Evolutionary conservation across 2,113 vertebrate species (phyloP).

Genomic region (Mus pahari): DNA sequence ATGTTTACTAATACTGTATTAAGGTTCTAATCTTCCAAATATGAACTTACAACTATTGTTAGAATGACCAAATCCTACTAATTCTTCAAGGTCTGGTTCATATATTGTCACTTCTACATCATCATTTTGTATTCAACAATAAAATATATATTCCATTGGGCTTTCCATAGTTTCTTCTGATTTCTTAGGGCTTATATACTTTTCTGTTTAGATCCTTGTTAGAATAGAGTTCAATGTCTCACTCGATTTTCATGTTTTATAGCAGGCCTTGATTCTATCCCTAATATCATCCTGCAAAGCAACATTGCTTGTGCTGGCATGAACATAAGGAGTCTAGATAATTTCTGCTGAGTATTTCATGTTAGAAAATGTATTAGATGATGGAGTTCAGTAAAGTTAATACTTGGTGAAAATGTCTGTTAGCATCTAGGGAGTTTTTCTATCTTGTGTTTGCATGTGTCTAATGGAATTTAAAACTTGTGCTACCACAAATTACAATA

Average conservation of each 20-base stretch:
- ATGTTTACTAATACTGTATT: background rate
- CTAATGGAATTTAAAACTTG: background rate
- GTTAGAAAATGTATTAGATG: conserved; percentile 22
- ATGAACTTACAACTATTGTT: background rate
- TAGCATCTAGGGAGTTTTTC: background rate
- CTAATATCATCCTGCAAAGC: background rate
- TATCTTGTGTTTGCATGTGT: background rate
- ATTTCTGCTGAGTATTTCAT: background rate
- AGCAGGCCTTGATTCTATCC: conserved; percentile 9
- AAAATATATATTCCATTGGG: background rate
- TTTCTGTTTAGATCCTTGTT: background rate
- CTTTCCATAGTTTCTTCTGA: background rate
- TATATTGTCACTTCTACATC: background rate
- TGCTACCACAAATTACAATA: background rate
- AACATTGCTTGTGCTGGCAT: background rate
- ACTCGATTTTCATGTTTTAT: background rate
- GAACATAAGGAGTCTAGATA: background rate
- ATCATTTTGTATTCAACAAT: background rate
- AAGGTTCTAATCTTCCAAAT: background rate
- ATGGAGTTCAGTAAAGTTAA: background rate
- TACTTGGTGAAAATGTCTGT: background rate
- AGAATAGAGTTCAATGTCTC: background rate
- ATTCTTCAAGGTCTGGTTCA: background rate
- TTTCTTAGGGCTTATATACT: background rate
- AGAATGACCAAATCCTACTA: background rate